Percentiles rank a stretch among this genome's conserved stretches.
Evolutionary conservation across 2,888 invertebrate genomes (phyloP).

Genomic region (Gastracanthus pulcherrimus): DNA sequence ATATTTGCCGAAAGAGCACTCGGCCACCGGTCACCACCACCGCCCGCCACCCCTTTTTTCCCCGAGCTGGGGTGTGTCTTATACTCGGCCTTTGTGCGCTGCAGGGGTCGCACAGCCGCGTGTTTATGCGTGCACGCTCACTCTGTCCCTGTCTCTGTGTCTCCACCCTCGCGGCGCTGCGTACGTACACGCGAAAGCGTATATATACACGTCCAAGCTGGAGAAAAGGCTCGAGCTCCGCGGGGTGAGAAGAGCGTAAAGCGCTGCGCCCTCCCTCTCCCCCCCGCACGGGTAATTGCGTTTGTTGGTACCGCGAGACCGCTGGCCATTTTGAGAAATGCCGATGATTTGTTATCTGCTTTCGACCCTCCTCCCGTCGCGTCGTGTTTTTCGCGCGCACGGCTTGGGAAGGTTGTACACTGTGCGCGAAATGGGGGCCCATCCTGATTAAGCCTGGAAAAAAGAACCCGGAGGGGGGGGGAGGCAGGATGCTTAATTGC

Average conservation of each 20-base stretch:
- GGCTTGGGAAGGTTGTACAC: not conserved
- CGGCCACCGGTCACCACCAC: not conserved
- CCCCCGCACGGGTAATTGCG: conserved; percentile 55
- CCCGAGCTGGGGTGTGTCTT: conserved; percentile 53
- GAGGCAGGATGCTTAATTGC: conserved; percentile 58
- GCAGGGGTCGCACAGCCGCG: conserved; percentile 29
- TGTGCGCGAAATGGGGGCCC: not conserved
- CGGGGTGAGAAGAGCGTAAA: too few relatives aligned
- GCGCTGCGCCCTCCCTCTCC: too few relatives aligned
- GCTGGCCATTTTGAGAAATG: conserved; percentile 65
- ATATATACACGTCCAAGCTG: not conserved
- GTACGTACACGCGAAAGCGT: not conserved
- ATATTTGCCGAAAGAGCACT: conserved; percentile 59
- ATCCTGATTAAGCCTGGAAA: conserved; percentile 56
- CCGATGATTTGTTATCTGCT: conserved; percentile 67
- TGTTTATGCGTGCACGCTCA: not conserved
- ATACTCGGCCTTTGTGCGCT: too few relatives aligned
- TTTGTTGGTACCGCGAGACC: conserved; percentile 47
- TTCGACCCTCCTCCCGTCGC: not conserved
- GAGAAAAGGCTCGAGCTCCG: too few relatives aligned
- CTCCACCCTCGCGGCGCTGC: not conserved
- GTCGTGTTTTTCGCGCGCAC: not conserved
- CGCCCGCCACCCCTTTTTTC: too few relatives aligned
- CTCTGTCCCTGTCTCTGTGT: too few relatives aligned
- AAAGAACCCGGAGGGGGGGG: not conserved